Conservation (phyloP, 2,888 invertebrate genomes). For the Acronicta psi region DNA sequence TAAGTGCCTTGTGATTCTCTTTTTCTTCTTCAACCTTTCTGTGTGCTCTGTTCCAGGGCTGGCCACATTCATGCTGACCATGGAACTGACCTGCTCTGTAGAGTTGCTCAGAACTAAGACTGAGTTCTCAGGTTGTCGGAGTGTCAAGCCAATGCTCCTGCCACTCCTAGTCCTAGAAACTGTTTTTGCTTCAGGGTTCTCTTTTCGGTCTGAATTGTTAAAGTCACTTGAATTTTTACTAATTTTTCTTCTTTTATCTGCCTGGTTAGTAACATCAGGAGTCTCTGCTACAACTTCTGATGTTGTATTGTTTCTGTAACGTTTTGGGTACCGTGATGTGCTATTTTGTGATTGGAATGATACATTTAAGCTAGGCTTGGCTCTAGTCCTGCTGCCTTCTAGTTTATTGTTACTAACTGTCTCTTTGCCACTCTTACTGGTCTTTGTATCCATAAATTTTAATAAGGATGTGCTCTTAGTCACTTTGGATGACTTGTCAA, state of each 20-base stretch:
- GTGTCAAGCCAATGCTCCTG: conserved; percentile 65
- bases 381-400: conserved; percentile 28
- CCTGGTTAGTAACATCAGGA: conserved; percentile 14
- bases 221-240: conserved; percentile 64
- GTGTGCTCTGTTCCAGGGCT: conserved; percentile 42
- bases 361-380: conserved; percentile 66
- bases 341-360: conserved; percentile 74
- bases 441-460: conserved; percentile 74
- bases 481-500: conserved; percentile 63
- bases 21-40: conserved; percentile 57
- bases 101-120: conserved; percentile 74
- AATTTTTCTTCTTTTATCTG: conserved; percentile 55
- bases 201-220: conserved; percentile 71
- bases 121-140: conserved; percentile 71
- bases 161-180: conserved; percentile 78
- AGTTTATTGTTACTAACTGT: conserved; percentile 23
- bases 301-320: conserved; percentile 62
- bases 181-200: conserved; percentile 69
- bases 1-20: conserved; percentile 56
- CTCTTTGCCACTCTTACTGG: conserved; percentile 49
- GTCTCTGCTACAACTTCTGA: conserved; percentile 39
- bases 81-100: conserved; percentile 73
- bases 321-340: conserved; percentile 77
- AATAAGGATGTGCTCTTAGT: conserved; percentile 75
- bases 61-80: conserved; percentile 76